Percentiles rank a stretch among this genome's conserved stretches.
phyloP scores from a whole-genome alignment of 1,140 invertebrate genomes.

The Megalonaias nervosa region DNA sequence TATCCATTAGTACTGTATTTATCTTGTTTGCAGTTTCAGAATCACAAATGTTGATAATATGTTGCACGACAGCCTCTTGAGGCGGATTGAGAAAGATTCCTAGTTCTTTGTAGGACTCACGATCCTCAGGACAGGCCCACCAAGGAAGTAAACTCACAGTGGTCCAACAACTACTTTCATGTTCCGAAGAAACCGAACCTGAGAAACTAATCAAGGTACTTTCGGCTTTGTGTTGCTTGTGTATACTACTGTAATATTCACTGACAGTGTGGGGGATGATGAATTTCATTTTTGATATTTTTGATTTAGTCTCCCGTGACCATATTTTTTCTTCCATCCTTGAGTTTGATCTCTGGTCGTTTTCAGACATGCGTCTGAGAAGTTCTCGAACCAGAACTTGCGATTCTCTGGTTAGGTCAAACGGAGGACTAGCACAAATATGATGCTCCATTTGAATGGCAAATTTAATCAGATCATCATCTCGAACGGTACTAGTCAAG shows the following conservation, averaged over 20 bases:
- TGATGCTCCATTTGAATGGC: conserved; percentile 7
- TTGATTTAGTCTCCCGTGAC: background rate
- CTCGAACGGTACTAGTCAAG: background rate
- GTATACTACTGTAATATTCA: background rate
- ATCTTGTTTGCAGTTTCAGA: no score
- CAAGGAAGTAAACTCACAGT: background rate
- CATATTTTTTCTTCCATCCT: background rate
- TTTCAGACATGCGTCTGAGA: no score
- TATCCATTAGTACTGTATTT: no score
- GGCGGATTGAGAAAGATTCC: no score
- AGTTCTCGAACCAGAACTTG: background rate
- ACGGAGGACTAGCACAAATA: background rate
- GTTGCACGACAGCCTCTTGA: no score
- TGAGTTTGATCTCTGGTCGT: no score
- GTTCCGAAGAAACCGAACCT: background rate
- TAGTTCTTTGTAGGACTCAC: no score
- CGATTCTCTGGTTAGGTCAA: background rate
- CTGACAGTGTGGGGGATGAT: background rate
- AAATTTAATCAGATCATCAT: conserved; percentile 14
- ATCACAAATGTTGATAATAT: no score
- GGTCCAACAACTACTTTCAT: conserved; percentile 5
- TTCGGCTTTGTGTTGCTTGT: background rate
- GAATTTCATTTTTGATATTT: conserved; percentile 9
- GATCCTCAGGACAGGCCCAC: no score
- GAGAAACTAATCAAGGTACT: conserved; percentile 2